Conservation (phyloP, 2,888 invertebrate species). For the Dusona sp. region DNA sequence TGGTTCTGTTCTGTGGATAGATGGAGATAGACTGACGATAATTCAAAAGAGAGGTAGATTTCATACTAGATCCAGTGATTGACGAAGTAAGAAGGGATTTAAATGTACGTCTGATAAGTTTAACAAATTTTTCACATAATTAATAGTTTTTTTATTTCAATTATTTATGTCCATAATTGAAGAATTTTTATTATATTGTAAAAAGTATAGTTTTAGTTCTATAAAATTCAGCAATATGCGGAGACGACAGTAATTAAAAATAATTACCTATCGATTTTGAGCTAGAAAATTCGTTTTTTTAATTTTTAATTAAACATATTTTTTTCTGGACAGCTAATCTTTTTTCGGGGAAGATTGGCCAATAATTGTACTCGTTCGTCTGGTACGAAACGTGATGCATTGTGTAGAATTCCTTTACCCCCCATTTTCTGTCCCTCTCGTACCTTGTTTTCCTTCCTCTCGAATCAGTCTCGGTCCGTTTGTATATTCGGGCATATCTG, state of each 20-base stretch:
- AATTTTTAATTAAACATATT: not conserved
- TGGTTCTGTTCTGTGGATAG: not conserved
- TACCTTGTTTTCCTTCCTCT: conserved; percentile 52
- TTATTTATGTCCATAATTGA: too few relatives aligned
- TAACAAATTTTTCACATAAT: not conserved
- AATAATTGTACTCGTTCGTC: conserved; percentile 18
- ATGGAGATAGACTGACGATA: not conserved
- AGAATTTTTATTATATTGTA: not conserved
- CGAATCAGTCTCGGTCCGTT: conserved; percentile 46
- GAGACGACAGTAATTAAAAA: not conserved
- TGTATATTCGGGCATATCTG: conserved; percentile 11
- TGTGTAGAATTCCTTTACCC: conserved; percentile 35
- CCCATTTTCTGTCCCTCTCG: conserved; percentile 39
- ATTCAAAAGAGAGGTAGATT: not conserved
- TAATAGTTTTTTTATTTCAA: not conserved
- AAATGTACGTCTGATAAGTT: not conserved
- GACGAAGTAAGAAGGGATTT: not conserved
- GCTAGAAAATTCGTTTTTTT: not conserved
- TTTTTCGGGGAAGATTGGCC: not conserved
- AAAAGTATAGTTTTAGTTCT: not conserved
- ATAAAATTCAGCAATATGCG: not conserved
- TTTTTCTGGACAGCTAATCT: not conserved
- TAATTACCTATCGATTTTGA: not conserved
- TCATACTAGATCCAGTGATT: not conserved
- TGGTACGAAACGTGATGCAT: conserved; percentile 20